phyloP scores from a whole-genome alignment of 1,140 invertebrate genomes.

The Lethrus apterus region DNA sequence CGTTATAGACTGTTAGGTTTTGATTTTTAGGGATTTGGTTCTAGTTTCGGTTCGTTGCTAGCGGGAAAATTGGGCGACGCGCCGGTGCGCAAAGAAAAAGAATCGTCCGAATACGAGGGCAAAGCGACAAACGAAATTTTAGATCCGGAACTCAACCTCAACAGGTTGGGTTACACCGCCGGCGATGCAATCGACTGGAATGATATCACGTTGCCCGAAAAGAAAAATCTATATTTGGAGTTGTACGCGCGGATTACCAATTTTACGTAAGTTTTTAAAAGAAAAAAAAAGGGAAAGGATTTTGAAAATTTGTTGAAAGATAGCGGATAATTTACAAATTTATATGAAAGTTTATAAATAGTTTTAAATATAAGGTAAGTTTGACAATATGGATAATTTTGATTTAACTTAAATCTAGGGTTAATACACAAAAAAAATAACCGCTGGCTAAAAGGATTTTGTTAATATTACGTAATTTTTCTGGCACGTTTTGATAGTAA shows the following conservation, averaged over 20 bases:
- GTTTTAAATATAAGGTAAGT: too few species aligned
- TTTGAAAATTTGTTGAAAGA: background rate
- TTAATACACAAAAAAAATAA: too few species aligned
- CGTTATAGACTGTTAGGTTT: background rate
- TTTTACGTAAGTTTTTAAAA: conserved; percentile 45
- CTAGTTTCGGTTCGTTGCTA: conserved; percentile 30
- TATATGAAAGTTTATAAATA: background rate
- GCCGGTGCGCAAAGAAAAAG: conserved; percentile 29
- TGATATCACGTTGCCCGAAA: conserved; percentile 46
- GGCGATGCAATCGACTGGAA: conserved; percentile 47
- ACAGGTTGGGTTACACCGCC: conserved; percentile 44
- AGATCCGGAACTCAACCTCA: conserved; percentile 37
- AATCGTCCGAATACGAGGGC: conserved; percentile 36
- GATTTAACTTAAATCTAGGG: too few species aligned
- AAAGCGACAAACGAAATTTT: conserved; percentile 37
- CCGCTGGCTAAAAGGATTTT: too few species aligned
- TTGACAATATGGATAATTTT: too few species aligned
- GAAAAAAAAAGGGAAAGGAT: background rate
- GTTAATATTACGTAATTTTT: too few species aligned
- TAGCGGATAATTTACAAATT: background rate
- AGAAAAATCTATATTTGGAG: conserved; percentile 50
- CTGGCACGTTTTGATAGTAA: too few species aligned
- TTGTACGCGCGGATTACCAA: conserved; percentile 48
- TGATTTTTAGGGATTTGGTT: conserved; percentile 16
- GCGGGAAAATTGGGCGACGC: conserved; percentile 19